Conservation (phyloP, 2,888 invertebrate species). For the Hoplodrina ambigua region DNA sequence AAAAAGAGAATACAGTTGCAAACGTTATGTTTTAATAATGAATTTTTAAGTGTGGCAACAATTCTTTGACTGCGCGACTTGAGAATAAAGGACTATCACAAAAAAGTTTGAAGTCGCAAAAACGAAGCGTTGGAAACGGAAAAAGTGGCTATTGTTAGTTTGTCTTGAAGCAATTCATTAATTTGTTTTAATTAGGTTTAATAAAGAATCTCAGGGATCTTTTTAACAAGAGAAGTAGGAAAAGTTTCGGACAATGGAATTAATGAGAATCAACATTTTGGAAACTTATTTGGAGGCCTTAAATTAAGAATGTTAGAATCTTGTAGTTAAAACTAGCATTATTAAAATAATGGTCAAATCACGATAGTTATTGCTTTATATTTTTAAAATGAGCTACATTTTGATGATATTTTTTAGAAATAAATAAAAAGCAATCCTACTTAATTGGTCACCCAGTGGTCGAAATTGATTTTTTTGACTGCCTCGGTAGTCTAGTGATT, state of each 20-base stretch:
- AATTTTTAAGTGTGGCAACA: constrained; percentile 38
- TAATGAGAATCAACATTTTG: neutral
- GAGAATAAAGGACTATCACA: constrained; percentile 12
- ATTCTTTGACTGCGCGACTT: constrained; percentile 18
- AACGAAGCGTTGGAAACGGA: neutral
- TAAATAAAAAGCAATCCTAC: too few species aligned
- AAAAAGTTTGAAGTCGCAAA: constrained; percentile 24
- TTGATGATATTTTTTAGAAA: too few species aligned
- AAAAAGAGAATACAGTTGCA: constrained; percentile 13
- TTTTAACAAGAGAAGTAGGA: neutral
- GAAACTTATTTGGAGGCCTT: too few species aligned
- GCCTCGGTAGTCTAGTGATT: too few species aligned
- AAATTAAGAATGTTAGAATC: too few species aligned
- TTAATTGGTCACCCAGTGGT: too few species aligned
- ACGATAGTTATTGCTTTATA: too few species aligned
- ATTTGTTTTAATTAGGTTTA: constrained; percentile 20
- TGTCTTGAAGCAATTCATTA: constrained; percentile 11
- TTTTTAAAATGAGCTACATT: too few species aligned
- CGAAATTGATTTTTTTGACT: too few species aligned
- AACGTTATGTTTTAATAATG: constrained; percentile 28
- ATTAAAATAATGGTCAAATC: too few species aligned
- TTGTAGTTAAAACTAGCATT: too few species aligned
- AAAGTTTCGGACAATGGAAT: constrained; percentile 5
- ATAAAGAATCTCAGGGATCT: neutral
- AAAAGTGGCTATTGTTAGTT: constrained; percentile 13